These are phyloP conservation scores for Climacteris rufus DNA, from an alignment of 2,113 vertebrate species.

Conservation along the genomic window DNA sequence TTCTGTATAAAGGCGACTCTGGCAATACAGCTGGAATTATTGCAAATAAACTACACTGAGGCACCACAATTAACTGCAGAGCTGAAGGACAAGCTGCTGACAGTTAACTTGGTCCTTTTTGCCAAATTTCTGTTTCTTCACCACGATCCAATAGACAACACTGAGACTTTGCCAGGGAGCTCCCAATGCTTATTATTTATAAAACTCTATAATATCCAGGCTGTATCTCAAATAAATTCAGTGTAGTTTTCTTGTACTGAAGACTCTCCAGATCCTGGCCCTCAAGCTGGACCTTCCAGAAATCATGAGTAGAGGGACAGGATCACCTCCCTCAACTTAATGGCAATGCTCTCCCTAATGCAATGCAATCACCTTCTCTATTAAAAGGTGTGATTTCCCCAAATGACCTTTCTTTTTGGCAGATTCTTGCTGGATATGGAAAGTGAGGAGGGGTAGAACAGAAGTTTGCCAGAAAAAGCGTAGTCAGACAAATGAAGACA, in stretches of 20 bases:
- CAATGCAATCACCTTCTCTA: not conserved
- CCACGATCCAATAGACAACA: not conserved
- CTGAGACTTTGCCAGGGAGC: not conserved
- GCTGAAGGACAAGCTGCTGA: not conserved
- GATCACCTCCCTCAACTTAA: not conserved
- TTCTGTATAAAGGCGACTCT: conserved; percentile 19
- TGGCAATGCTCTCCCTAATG: not conserved
- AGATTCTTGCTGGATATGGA: not conserved
- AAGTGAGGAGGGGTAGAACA: not conserved
- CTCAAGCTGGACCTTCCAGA: no score
- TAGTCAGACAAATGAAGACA: not conserved
- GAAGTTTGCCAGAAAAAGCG: not conserved
- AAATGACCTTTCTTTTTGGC: not conserved
- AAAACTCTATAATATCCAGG: not conserved
- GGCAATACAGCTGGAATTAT: conserved; percentile 14
- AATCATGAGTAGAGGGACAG: not conserved
- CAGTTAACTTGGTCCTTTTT: not conserved
- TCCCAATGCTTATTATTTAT: not conserved
- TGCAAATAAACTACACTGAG: not conserved
- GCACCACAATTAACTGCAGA: not conserved
- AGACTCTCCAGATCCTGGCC: not conserved
- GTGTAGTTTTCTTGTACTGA: not conserved
- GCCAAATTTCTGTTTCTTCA: not conserved
- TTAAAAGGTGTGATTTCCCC: not conserved
- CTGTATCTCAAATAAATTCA: not conserved